Conservation (phyloP, 2,888 invertebrate species). For the Mythimna ferrago region DNA sequence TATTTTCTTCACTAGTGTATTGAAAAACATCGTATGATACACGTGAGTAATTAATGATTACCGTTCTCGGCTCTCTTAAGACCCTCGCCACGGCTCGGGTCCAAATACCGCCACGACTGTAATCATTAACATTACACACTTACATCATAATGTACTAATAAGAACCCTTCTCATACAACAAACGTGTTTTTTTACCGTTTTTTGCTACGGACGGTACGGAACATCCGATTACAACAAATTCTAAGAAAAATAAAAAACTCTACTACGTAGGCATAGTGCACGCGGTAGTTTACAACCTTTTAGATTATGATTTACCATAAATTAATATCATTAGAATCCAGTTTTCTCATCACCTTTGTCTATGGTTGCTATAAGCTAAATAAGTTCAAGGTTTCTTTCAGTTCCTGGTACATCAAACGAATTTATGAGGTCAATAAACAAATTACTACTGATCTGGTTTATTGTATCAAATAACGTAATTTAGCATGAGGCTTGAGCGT, state of each 20-base stretch:
- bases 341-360: constrained; percentile 27
- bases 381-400: constrained; percentile 57
- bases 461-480: constrained; percentile 13
- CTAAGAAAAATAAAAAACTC: background rate
- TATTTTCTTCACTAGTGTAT: too few relatives aligned
- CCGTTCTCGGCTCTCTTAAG: too few relatives aligned
- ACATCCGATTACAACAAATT: background rate
- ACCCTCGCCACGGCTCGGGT: too few relatives aligned
- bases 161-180: too few relatives aligned
- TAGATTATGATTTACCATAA: constrained; percentile 17
- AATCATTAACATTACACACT: too few relatives aligned
- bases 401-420: constrained; percentile 33
- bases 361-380: constrained; percentile 26
- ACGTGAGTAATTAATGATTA: too few relatives aligned
- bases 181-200: background rate
- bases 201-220: too few relatives aligned
- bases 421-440: constrained; percentile 23
- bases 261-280: background rate
- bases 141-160: too few relatives aligned
- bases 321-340: constrained; percentile 36
- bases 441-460: constrained; percentile 17
- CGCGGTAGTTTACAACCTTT: constrained; percentile 9
- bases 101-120: too few relatives aligned
- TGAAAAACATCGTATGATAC: too few relatives aligned
- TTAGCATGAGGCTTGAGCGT: background rate